Evolutionary conservation across 1,140 invertebrate genomes (phyloP).

Genomic region (Ephestia elutella): DNA sequence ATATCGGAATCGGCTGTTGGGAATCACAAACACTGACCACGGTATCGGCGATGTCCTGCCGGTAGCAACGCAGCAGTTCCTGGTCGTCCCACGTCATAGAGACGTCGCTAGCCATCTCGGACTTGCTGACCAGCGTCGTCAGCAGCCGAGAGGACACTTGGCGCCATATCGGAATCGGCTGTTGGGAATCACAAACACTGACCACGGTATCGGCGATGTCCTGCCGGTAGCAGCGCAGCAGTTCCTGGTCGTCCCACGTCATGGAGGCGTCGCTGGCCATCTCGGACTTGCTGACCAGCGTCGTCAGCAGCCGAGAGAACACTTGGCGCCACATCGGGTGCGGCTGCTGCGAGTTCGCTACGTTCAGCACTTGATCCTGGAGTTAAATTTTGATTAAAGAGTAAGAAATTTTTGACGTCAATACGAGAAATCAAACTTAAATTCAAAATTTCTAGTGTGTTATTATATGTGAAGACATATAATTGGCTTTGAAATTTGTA

Average conservation of each 20-base stretch:
- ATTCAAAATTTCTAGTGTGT: too few species aligned
- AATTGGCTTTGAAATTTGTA: too few species aligned
- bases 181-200: slow-evolving; percentile 33
- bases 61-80: slow-evolving; percentile 90
- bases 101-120: slow-evolving; percentile 48
- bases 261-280: slow-evolving; percentile 60
- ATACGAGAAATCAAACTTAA: too few species aligned
- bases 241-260: slow-evolving; percentile 85
- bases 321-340: slow-evolving; percentile 51
- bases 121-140: slow-evolving; percentile 50
- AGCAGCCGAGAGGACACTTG: slow-evolving; percentile 57
- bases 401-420: too few species aligned
- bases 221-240: slow-evolving; percentile 92
- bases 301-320: slow-evolving; percentile 51
- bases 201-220: slow-evolving; percentile 92
- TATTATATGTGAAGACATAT: too few species aligned
- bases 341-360: slow-evolving; percentile 23
- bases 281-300: slow-evolving; percentile 57
- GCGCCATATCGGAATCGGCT: slow-evolving; percentile 16
- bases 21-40: slow-evolving; percentile 75
- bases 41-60: slow-evolving; percentile 93
- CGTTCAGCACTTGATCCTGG: slow-evolving; percentile 53
- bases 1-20: too few species aligned
- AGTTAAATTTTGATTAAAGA: slow-evolving; percentile 5
- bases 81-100: slow-evolving; percentile 82